phyloP scores from a whole-genome alignment of 2,113 vertebrate genomes.

The Dipodomys merriami region DNA sequence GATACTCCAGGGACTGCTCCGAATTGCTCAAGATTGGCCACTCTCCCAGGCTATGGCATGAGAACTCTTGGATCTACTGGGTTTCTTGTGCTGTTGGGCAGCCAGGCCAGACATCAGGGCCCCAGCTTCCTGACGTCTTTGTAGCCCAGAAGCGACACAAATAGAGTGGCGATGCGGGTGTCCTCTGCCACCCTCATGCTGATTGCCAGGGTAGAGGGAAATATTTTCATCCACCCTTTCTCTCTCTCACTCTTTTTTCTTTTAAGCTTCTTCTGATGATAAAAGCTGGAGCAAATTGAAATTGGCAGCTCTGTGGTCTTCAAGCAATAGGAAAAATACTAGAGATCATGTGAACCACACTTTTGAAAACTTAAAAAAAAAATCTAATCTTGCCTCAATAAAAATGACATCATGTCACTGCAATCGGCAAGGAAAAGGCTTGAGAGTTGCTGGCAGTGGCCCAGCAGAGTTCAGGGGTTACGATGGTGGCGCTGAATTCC shows the following conservation, averaged over 20 bases:
- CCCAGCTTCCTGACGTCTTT: background rate
- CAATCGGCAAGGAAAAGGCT: slow-evolving; percentile 85
- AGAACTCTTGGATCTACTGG: background rate
- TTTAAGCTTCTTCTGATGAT: slow-evolving; percentile 80
- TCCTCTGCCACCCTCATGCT: slow-evolving; percentile 15
- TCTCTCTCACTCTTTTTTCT: background rate
- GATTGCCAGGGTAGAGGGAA: slow-evolving; percentile 15
- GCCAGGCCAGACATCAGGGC: background rate
- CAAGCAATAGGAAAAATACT: slow-evolving; percentile 85
- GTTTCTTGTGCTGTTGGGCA: too few relatives aligned
- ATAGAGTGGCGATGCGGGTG: background rate
- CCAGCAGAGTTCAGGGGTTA: slow-evolving; percentile 93
- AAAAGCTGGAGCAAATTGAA: slow-evolving; percentile 88
- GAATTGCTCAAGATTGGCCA: rapidly evolving
- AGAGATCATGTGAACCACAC: slow-evolving; percentile 87
- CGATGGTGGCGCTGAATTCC: slow-evolving; percentile 90
- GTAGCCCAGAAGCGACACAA: background rate
- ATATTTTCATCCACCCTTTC: slow-evolving; percentile 32
- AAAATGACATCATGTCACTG: slow-evolving; percentile 85
- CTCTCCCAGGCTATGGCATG: background rate
- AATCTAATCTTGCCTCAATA: slow-evolving; percentile 84
- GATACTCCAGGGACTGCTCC: background rate
- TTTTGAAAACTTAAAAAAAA: slow-evolving; percentile 85
- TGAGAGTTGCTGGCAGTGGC: slow-evolving; percentile 91
- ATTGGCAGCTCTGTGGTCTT: slow-evolving; percentile 89